Evolutionary conservation across 1,140 invertebrate species (phyloP).

Genomic region (Parapsyche elsis): DNA sequence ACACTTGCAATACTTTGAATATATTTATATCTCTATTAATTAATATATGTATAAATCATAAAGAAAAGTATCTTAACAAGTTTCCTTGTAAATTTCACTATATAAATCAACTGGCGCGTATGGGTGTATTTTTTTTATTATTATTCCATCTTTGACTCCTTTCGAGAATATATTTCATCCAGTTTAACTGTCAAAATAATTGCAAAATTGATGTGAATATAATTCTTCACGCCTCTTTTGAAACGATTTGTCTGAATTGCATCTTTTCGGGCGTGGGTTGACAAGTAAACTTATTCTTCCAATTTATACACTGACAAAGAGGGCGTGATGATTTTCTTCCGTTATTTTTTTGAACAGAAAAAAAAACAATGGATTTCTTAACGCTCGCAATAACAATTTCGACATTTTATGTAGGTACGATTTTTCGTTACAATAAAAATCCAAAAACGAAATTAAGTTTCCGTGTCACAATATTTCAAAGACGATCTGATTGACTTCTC

Average conservation of each 20-base stretch:
- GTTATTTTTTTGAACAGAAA: background rate
- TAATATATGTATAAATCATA: no score
- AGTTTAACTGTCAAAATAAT: constrained; percentile 32
- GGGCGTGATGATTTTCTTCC: constrained; percentile 31
- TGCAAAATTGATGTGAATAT: constrained; percentile 33
- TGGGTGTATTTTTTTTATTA: constrained; percentile 1
- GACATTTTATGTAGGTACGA: background rate
- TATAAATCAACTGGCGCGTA: background rate
- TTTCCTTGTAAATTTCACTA: no score
- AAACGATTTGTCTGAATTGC: constrained; percentile 33
- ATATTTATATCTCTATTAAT: no score
- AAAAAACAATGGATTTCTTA: constrained; percentile 29
- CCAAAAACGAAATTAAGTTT: constrained; percentile 8
- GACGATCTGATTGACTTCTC: constrained; percentile 9
- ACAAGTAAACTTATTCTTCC: constrained; percentile 33
- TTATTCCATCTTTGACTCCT: background rate
- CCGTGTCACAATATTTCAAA: background rate
- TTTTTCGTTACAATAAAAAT: constrained; percentile 7
- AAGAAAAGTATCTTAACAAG: no score
- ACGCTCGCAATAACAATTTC: constrained; percentile 16
- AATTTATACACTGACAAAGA: constrained; percentile 23
- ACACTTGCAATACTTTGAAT: no score
- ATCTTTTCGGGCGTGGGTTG: constrained; percentile 17
- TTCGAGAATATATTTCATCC: constrained; percentile 28
- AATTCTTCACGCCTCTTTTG: constrained; percentile 32